A percentile compares a stretch with the other conserved stretches of the same genome.
These are phyloP conservation scores for Drosophila pegasa DNA, from an alignment of 2,888 invertebrate species.

Conservation along the genomic window DNA sequence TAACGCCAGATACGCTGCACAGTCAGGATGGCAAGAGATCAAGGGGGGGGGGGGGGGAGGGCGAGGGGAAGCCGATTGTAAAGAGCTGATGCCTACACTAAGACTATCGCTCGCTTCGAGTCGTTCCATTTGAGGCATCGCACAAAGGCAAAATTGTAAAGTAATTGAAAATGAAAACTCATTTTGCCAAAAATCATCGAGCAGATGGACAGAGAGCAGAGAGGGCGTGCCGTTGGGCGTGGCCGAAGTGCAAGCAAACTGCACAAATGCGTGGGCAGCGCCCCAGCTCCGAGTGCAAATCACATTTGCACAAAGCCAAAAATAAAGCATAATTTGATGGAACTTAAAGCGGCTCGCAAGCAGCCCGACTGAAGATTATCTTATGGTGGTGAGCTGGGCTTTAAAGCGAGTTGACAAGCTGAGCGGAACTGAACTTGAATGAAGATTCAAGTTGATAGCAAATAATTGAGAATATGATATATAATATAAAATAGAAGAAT, in stretches of 20 bases:
- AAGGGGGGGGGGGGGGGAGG: neutral
- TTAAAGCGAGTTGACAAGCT: neutral
- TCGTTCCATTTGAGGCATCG: constrained; percentile 40
- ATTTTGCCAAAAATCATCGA: constrained; percentile 64
- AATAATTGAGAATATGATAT: too few species aligned
- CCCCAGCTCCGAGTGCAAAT: constrained; percentile 2
- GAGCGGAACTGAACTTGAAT: neutral
- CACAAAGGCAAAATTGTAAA: constrained; percentile 75
- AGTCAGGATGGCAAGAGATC: neutral
- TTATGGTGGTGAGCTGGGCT: neutral
- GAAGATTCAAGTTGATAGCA: too few species aligned
- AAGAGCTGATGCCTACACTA: constrained; percentile 18
- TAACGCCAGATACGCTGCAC: constrained; percentile 44
- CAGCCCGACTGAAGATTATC: neutral
- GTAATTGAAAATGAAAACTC: constrained; percentile 80
- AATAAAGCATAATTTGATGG: constrained; percentile 38
- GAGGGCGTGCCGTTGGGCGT: neutral
- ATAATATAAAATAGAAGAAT: too few species aligned
- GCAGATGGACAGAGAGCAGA: constrained; percentile 10
- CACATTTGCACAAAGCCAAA: constrained; percentile 25
- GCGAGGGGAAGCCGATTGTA: neutral
- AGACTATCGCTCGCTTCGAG: constrained; percentile 27
- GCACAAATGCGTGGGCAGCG: constrained; percentile 31
- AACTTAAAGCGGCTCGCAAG: constrained; percentile 15
- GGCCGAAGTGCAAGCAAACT: constrained; percentile 10